Evolutionary conservation across 2,888 invertebrate species (phyloP).

Genomic region (Drosophila tanythrix): DNA sequence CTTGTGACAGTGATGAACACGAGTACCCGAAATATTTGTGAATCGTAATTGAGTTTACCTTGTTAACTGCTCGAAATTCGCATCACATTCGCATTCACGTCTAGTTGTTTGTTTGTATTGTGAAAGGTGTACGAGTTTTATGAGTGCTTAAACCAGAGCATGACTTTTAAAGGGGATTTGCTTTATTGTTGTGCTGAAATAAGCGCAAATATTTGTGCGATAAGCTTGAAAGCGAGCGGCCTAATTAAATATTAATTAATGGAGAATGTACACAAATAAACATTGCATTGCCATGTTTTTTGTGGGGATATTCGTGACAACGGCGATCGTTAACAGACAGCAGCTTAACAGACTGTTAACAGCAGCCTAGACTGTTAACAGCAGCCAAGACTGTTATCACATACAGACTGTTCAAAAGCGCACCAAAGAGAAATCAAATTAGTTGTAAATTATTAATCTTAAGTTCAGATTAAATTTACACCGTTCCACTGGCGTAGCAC

Average conservation of each 20-base stretch:
- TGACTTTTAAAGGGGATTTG: constrained; percentile 1
- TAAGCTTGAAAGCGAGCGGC: constrained; percentile 25
- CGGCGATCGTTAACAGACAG: not conserved
- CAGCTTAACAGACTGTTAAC: not conserved
- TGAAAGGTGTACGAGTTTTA: constrained; percentile 18
- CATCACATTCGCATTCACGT: constrained; percentile 28
- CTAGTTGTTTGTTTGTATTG: constrained; percentile 23
- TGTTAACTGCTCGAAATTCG: constrained; percentile 39
- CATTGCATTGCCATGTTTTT: not conserved
- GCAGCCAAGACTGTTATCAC: too few relatives aligned
- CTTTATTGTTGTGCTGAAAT: constrained; percentile 34
- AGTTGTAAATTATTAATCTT: not conserved
- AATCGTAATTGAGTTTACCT: constrained; percentile 34
- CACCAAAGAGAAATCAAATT: not conserved
- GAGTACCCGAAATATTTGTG: constrained; percentile 13
- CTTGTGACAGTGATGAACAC: constrained; percentile 10
- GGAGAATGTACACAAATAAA: not conserved
- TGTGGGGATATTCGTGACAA: not conserved
- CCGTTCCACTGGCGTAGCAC: not conserved
- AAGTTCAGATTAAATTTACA: not conserved
- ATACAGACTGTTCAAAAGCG: too few relatives aligned
- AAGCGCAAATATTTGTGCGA: constrained; percentile 43
- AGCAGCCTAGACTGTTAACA: not conserved
- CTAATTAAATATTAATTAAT: constrained; percentile 22
- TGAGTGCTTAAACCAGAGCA: not conserved